Base-by-base conservation (phyloP, 1,140 invertebrate species). In the Drosophila baimaii region DNA sequence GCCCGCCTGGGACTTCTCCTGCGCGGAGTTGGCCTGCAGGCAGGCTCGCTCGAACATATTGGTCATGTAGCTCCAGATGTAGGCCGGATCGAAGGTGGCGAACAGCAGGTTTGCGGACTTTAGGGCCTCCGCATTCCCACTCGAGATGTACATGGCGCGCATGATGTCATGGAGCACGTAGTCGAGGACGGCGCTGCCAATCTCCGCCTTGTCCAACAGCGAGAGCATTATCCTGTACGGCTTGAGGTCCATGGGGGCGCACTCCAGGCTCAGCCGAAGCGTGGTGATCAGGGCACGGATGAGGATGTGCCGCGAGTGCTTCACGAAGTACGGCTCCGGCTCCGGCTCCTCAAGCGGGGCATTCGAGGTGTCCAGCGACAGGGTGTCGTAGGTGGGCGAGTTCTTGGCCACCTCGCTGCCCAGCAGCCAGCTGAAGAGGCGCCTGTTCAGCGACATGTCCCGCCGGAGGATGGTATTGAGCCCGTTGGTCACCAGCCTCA, bases 381-480 rank as follows among this genome's bases (percentile, higher is more conserved):
- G 66, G 6, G 82, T 77, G 46, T 92, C 89, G 17, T 91, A 91
- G 17, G 92, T 94, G 43, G 94, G 90, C 35, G 94, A 93, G 35
- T 94, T 93, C 62, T 94, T 93, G 72, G 94, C 94, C 15, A 95
- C 93, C 92, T 97, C 96, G 19, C 93, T 94, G 17, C 96, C 96
- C 49, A 97, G 92, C 15, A 98, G 92, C 97, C 97, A 98, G 5
- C 95, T 95, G 91, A 96, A 97, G 17, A 98, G 92, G 35, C 97
- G 94, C 65, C 97, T 94, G 92, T 98, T 99, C 15, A 99, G 93
- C 46, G 97, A 98, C 96, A 98, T 98, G 91, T 99, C 98, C 74
- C 98, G 93, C 46, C 98, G 92, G 12, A 99, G 92, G 66, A 99
- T 95, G 1, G 98, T 97, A 35, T 95, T 95, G 55, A 98, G 92